A percentile compares a stretch with the other conserved stretches of the same genome.
Conservation (phyloP, 2,797 vertebrate genomes). For the Falco naumanni region DNA sequence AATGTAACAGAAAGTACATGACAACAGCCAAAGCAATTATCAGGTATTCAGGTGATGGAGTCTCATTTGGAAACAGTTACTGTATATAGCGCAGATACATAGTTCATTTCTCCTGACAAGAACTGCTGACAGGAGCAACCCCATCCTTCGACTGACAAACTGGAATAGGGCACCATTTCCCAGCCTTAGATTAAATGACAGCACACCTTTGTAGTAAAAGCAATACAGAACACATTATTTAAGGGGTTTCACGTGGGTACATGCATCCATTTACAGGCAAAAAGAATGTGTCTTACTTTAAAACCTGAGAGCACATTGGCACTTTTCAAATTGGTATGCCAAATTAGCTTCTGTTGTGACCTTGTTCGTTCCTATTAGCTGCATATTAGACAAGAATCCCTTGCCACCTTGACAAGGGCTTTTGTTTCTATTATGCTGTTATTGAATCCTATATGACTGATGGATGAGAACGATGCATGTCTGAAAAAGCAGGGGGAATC, state of each 20-base stretch:
- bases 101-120: neutral
- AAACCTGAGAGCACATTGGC: neutral
- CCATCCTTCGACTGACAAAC: neutral
- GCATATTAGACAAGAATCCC: constrained; percentile 23
- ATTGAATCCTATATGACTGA: neutral
- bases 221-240: neutral
- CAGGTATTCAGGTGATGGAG: neutral
- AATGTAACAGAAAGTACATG: neutral
- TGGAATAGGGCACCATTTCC: neutral
- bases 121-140: constrained; percentile 37
- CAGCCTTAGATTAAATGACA: constrained; percentile 17
- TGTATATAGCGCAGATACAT: neutral
- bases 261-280: rapidly evolving
- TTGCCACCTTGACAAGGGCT: constrained; percentile 39
- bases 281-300: neutral
- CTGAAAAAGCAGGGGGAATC: constrained; percentile 47
- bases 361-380: constrained; percentile 18
- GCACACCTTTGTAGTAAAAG: neutral
- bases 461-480: neutral
- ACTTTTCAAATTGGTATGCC: constrained; percentile 11
- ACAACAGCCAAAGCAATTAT: constrained; percentile 41
- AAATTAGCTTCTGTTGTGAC: constrained; percentile 5
- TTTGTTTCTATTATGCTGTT: constrained; percentile 22
- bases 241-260: neutral
- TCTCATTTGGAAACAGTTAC: constrained; percentile 50